Conservation (phyloP, 2,113 vertebrate species). For the Tachycineta bicolor region DNA sequence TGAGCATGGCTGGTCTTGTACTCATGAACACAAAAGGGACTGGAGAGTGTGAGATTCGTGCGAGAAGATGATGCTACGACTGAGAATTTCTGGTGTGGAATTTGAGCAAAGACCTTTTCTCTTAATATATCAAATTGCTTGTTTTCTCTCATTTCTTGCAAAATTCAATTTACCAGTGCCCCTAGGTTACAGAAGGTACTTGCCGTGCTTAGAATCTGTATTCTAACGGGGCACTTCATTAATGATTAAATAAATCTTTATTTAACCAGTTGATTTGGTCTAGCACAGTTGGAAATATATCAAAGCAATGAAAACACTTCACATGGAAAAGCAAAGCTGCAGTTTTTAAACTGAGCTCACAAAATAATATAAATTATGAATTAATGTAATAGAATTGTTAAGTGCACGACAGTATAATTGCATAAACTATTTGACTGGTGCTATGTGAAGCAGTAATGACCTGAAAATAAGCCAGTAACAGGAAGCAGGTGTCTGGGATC, state of each 20-base stretch:
- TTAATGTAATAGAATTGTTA: constrained; percentile 79
- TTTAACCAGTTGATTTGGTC: constrained; percentile 74
- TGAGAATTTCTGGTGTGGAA: background rate
- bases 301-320: constrained; percentile 70
- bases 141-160: background rate
- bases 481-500: constrained; percentile 79
- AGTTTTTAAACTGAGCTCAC: constrained; percentile 77
- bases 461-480: constrained; percentile 82
- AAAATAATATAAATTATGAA: constrained; percentile 85
- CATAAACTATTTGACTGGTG: constrained; percentile 79
- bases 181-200: constrained; percentile 15
- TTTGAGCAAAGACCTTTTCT: background rate
- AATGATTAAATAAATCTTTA: constrained; percentile 74
- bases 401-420: constrained; percentile 66
- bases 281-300: constrained; percentile 73
- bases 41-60: fast-evolving
- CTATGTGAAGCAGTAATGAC: constrained; percentile 81
- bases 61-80: background rate
- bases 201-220: constrained; percentile 24
- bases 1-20: constrained; percentile 68
- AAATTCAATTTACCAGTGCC: constrained; percentile 1
- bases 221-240: constrained; percentile 59
- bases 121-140: background rate
- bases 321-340: constrained; percentile 69
- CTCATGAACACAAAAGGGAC: background rate